Percentiles rank a stretch among this genome's conserved stretches.
Evolutionary conservation across 2,888 invertebrate genomes (phyloP).

Genomic region (Patella depressa): DNA sequence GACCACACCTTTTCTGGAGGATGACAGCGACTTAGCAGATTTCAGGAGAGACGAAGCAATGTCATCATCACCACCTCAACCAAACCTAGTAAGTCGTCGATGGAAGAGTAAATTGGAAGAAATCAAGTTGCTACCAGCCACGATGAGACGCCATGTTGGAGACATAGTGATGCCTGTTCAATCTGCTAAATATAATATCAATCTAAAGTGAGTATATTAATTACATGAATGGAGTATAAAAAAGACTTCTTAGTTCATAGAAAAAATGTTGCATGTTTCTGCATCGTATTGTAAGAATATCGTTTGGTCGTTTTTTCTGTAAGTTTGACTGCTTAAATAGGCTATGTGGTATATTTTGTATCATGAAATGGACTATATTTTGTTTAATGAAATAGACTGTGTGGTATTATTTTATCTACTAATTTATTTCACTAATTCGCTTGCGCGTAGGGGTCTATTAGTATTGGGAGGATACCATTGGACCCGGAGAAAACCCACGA

Average conservation of each 20-base stretch:
- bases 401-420: too few relatives aligned
- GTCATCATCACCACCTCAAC: not conserved
- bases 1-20: not conserved
- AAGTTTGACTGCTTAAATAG: too few relatives aligned
- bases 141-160: conserved; percentile 44
- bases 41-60: not conserved
- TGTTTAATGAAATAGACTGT: too few relatives aligned
- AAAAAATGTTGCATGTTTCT: not conserved
- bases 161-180: conserved; percentile 53
- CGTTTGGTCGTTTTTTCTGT: not conserved
- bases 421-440: too few relatives aligned
- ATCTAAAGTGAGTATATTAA: conserved; percentile 39
- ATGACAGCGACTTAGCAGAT: too few relatives aligned
- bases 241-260: too few relatives aligned
- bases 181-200: conserved; percentile 43
- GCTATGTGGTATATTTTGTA: too few relatives aligned
- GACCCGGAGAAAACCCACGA: too few relatives aligned
- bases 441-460: too few relatives aligned
- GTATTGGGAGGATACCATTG: too few relatives aligned
- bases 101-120: conserved; percentile 50
- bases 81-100: conserved; percentile 38
- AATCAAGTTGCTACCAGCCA: conserved; percentile 46
- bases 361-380: too few relatives aligned
- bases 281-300: not conserved
- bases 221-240: too few relatives aligned